Base-by-base conservation (phyloP, 2,888 invertebrate species). In the Apoda limacodes region DNA sequence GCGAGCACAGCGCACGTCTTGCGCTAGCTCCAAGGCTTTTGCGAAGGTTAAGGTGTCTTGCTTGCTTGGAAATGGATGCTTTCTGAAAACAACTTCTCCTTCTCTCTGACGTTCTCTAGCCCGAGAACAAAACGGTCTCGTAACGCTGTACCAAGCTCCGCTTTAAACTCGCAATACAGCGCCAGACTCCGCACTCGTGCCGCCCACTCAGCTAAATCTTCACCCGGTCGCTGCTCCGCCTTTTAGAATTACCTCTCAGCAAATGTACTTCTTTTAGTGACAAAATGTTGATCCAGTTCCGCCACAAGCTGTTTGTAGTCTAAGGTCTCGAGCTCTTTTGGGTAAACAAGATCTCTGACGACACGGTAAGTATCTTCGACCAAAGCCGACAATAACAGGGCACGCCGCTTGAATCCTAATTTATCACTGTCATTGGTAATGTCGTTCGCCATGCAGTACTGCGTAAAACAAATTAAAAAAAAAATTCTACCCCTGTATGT, bases 201-300 rank as follows among this genome's bases (percentile, higher is more conserved):
- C 17, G 37, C 42, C 43, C 43, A 48, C 5, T 42, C 39, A 15
- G 37, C 41, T 11, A 46, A 9, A 12, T 27, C 36, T 28, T 48
- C 39, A n/a, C 30, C 33, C n/a, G n/a, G n/a, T n/a, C n/a, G n/a
- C n/a, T n/a, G n/a, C n/a, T n/a, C n/a, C n/a, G n/a, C n/a, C n/a
- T 15, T 19, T 26, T 1, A 17, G 12, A 21, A 30, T 34, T 1
- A 12, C 12, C 36, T 30, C 6, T 48, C 42, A 2, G 35, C 42
- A 26, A 37, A 47, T 1, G 42, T 35, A 3, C 34, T 39, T 22
- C 37, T 29, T 22, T 38, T 44, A n/a, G 46, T 35, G 5, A 27
- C 34, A 26, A 47, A 44, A 33, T 45, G 43, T 5, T 13, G 10
- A 4, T 37, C 22, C n/a, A 46, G 17, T 19, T 15, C 19, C 1